phyloP scores from a whole-genome alignment of 1,140 invertebrate species.

The Drosophila rufa region DNA sequence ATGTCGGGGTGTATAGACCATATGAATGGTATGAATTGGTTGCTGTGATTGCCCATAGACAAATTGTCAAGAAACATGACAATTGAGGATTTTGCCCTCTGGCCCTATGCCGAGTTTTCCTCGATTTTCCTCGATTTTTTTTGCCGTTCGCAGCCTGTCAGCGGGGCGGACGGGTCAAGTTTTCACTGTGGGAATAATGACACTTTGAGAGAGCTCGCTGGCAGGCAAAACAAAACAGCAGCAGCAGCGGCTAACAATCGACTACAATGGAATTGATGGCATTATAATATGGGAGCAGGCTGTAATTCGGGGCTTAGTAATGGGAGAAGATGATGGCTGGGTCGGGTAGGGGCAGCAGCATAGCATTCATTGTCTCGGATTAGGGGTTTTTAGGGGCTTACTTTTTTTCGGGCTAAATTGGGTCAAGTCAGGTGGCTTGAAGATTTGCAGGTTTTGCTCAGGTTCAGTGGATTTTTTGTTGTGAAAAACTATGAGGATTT shows the following conservation, averaged over 20 bases:
- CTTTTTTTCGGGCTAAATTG: slow-evolving; percentile 35
- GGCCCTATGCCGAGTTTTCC: background rate
- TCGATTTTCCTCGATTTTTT: too few relatives aligned
- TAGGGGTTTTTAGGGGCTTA: slow-evolving; percentile 31
- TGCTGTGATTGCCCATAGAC: slow-evolving; percentile 66
- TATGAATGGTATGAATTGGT: slow-evolving; percentile 51
- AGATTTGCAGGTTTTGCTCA: slow-evolving; percentile 15
- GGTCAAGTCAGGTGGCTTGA: slow-evolving; percentile 36
- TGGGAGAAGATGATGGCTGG: slow-evolving; percentile 23
- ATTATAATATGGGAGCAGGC: slow-evolving; percentile 52
- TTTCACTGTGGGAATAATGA: slow-evolving; percentile 58
- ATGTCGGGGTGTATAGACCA: slow-evolving; percentile 36
- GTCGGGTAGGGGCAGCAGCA: too few relatives aligned
- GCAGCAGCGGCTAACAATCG: slow-evolving; percentile 29
- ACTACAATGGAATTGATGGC: slow-evolving; percentile 52
- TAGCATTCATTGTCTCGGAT: slow-evolving; percentile 39
- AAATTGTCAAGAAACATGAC: slow-evolving; percentile 60
- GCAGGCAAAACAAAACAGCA: slow-evolving; percentile 48
- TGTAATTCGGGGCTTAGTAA: slow-evolving; percentile 49
- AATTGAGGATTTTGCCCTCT: slow-evolving; percentile 56
- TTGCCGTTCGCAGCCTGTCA: background rate
- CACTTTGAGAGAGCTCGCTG: slow-evolving; percentile 37
- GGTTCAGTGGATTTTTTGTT: background rate
- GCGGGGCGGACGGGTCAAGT: slow-evolving; percentile 43
- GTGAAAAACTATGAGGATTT: background rate